A percentile compares a stretch with the other conserved stretches of the same genome.
These are phyloP conservation scores for Hedya salicella DNA, from an alignment of 2,888 invertebrate species.

Conservation along the genomic window DNA sequence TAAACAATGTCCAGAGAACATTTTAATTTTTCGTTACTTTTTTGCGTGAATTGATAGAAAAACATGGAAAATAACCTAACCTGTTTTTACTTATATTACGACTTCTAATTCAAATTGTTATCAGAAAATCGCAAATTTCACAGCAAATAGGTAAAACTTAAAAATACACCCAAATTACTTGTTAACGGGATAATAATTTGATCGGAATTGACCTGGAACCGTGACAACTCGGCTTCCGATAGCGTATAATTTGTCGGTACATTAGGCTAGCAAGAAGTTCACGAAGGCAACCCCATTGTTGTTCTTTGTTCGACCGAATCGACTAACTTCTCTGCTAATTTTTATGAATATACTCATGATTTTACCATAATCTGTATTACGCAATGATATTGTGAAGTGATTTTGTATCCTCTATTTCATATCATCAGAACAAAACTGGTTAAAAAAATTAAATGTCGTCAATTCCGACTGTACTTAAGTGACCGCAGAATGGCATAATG, in stretches of 20 bases:
- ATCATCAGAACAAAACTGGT: too few species aligned
- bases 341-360: conserved; percentile 13
- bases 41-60: too few species aligned
- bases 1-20: too few species aligned
- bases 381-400: background rate
- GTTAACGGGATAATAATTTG: conserved; percentile 28
- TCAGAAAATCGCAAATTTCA: conserved; percentile 1
- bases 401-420: too few species aligned
- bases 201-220: conserved; percentile 31
- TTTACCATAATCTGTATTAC: background rate
- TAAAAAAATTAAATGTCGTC: too few species aligned
- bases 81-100: too few species aligned
- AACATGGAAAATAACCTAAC: too few species aligned
- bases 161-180: conserved; percentile 2
- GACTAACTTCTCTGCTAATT: conserved; percentile 45
- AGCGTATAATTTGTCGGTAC: conserved; percentile 37
- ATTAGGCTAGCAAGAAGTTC: conserved; percentile 31
- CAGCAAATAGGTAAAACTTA: conserved; percentile 8
- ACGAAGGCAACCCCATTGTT: conserved; percentile 24
- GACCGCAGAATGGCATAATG: too few species aligned
- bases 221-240: conserved; percentile 26
- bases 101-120: background rate
- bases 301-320: conserved; percentile 43
- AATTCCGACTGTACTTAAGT: too few species aligned
- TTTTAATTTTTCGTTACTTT: too few species aligned